Percentiles rank a stretch among this genome's conserved stretches.
These are phyloP conservation scores for Phoenicopterus ruber DNA, from an alignment of 2,113 vertebrate species.

Conservation along the genomic window DNA sequence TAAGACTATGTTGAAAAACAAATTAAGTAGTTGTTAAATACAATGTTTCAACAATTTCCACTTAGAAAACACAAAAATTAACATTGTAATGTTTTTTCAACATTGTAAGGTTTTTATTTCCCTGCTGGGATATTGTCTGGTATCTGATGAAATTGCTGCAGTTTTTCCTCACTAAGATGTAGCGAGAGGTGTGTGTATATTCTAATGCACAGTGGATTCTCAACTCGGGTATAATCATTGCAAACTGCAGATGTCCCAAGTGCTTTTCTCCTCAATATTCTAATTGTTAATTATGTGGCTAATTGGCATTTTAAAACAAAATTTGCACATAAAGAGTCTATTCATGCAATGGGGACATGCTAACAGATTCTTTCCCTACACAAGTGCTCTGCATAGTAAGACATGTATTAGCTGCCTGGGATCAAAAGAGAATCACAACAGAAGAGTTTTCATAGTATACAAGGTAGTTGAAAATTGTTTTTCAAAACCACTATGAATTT, in stretches of 20 bases:
- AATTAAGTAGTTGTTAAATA: background rate
- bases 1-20: background rate
- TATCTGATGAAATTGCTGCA: background rate
- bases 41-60: background rate
- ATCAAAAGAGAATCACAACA: background rate
- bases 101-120: background rate
- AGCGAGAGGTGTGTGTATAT: accelerated
- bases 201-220: background rate
- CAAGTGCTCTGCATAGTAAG: background rate
- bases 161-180: background rate
- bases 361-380: background rate
- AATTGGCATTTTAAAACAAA: background rate
- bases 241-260: background rate
- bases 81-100: background rate
- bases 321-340: background rate
- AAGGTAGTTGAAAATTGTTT: background rate
- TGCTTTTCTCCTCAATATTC: background rate
- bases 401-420: background rate
- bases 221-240: background rate
- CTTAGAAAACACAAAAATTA: background rate
- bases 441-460: background rate
- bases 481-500: background rate
- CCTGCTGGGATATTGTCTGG: background rate
- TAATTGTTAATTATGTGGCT: background rate
- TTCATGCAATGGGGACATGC: background rate